Evolutionary conservation across 2,888 invertebrate genomes (phyloP), one percentile per base, ranked within the genome.

Genomic region (Pteria penguin): DNA sequence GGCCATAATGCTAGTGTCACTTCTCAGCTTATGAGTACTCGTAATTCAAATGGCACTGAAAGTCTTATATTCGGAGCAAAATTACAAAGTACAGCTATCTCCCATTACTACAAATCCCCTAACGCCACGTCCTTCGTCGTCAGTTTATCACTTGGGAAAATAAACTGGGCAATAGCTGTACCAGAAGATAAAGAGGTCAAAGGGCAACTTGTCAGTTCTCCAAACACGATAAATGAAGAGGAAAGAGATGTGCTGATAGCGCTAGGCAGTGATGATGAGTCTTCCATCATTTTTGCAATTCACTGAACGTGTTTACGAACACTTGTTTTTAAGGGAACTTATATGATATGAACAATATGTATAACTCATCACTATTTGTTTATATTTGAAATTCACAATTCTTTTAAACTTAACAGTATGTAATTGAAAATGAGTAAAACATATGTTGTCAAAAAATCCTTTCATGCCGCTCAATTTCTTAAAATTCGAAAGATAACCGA

Each of bases 81-180:
- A 4, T 24, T 36, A 36, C 5, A 5, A 5, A 36, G 14, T 5
- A 5, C 45, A 11, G 8, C 45, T 5, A 11, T 36, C 8, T 36
- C 45, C 45, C 14, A 11, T 36, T 11, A 11, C 14, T 36, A 5
- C 14, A 5, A 36, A 14, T 14, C 45, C 14, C 5, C 5, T 11
- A 36, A 36, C 14, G 45, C 45, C 45, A 36, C 45, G 8, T 36
- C 45, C 45, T 36, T 36, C 45, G 45, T 36, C 5, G 45, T 36
- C 45, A 36, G 45, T 11, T 11, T 36, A 5, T 36, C 45, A 36
- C 8, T 11, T 11, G 45, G 45, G 45, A 5, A 36, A 8, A 26
- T 83, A 33, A 54, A 52, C 1, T 83, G 83, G 83, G 68, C 76
- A 66, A 71, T 83, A 1, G 79, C 83, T 4, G 75, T 77, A 11